phyloP scores from a whole-genome alignment of 2,113 vertebrate species.

The Sebastes fasciatus region DNA sequence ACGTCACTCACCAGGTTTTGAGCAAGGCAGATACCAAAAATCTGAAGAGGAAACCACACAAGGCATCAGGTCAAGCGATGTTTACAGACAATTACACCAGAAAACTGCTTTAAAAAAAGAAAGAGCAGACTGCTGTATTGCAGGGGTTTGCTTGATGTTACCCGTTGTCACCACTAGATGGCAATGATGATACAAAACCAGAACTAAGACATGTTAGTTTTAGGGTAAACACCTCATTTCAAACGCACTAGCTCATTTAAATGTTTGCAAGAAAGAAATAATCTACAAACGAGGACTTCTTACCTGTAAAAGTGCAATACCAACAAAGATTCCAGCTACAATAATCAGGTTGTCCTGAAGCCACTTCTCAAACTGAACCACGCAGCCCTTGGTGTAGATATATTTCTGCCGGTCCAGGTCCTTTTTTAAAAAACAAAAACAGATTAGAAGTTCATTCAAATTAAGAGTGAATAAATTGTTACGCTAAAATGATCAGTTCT shows the following conservation, averaged over 20 bases:
- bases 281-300: not conserved
- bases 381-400: constrained; percentile 93
- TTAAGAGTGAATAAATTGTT: not conserved
- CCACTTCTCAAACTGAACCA: constrained; percentile 95
- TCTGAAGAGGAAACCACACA: constrained; percentile 78
- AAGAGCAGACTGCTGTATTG: not conserved
- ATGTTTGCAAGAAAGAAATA: not conserved
- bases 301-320: constrained; percentile 92
- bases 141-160: not conserved
- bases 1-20: constrained; percentile 92
- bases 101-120: not conserved
- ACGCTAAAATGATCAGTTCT: not conserved
- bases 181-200: constrained; percentile 62
- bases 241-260: not conserved
- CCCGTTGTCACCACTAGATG: constrained; percentile 68
- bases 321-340: constrained; percentile 91
- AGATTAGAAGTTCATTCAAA: not conserved
- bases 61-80: not conserved
- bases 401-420: constrained; percentile 88
- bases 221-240: not conserved
- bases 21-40: constrained; percentile 93
- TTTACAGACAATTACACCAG: not conserved
- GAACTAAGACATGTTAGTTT: not conserved
- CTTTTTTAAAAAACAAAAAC: constrained; percentile 65
- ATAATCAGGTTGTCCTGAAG: constrained; percentile 92